A percentile compares a stretch with the other conserved stretches of the same genome.
Conservation (phyloP, 2,113 vertebrate species). For the Forbesichthys agassizii region DNA sequence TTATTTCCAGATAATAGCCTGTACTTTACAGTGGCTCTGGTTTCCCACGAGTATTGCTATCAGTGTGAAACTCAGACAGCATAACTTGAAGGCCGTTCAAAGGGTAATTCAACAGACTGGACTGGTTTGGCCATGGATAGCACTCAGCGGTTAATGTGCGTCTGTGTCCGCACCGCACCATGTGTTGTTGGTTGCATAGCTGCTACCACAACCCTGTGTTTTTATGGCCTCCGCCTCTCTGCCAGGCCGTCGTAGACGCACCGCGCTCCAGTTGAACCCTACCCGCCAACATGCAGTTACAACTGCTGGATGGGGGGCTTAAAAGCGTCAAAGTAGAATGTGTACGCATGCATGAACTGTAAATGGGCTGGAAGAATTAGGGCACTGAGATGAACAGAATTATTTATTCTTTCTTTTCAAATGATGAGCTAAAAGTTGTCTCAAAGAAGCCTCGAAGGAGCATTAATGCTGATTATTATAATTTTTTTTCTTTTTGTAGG, state of each 20-base stretch:
- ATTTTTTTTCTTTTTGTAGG: too few relatives aligned
- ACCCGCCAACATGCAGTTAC: background rate
- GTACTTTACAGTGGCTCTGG: background rate
- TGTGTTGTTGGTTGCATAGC: constrained; percentile 42
- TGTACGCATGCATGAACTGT: background rate
- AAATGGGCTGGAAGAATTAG: constrained; percentile 2
- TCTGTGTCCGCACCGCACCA: constrained; percentile 10
- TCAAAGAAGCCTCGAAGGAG: too few relatives aligned
- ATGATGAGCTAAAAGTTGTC: background rate
- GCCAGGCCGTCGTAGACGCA: background rate
- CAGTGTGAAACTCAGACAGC: background rate
- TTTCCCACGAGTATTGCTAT: constrained; percentile 1
- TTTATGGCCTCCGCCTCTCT: constrained; percentile 18
- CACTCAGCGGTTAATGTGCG: constrained; percentile 15
- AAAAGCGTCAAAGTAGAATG: too few relatives aligned
- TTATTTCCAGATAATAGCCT: background rate
- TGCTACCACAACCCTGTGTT: constrained; percentile 40
- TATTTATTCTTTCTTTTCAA: background rate
- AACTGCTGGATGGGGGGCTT: too few relatives aligned
- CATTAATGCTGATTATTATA: too few relatives aligned
- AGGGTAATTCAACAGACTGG: constrained; percentile 18
- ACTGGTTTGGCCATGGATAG: background rate
- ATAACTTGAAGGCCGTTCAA: background rate
- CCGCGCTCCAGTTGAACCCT: too few relatives aligned
- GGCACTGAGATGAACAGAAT: background rate